phyloP scores from a whole-genome alignment of 2,888 invertebrate genomes.

The Lamellibrachia satsuma region DNA sequence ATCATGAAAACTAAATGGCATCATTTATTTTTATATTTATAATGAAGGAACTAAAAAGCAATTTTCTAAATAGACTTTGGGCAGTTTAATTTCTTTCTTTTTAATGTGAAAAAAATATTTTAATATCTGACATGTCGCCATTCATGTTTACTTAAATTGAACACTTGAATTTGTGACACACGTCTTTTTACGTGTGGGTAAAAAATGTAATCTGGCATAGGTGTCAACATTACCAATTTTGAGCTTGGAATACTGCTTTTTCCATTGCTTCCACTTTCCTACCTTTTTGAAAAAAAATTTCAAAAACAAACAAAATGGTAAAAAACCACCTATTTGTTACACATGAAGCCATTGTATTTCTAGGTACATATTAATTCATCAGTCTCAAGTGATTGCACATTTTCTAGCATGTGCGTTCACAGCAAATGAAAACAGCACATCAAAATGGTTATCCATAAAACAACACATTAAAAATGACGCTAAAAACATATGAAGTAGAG shows the following conservation, averaged over 20 bases:
- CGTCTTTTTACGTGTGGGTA: background rate
- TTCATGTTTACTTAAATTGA: background rate
- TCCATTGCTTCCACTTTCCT: too few relatives aligned
- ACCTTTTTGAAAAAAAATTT: too few relatives aligned
- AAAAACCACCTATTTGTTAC: too few relatives aligned
- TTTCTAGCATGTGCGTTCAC: too few relatives aligned
- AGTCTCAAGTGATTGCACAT: too few relatives aligned
- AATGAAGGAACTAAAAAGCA: background rate
- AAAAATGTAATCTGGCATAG: background rate
- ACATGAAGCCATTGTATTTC: too few relatives aligned
- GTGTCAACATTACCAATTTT: background rate
- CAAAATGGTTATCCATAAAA: too few relatives aligned
- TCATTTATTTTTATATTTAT: background rate
- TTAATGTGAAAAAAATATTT: background rate
- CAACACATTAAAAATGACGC: too few relatives aligned
- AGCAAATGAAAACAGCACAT: too few relatives aligned
- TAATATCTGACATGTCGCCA: background rate
- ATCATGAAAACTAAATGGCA: background rate
- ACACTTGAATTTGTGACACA: background rate
- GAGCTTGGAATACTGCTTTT: background rate
- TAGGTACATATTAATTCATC: too few relatives aligned
- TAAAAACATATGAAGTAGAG: too few relatives aligned
- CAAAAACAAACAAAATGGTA: too few relatives aligned
- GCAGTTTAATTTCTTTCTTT: background rate
- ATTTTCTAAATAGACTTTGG: background rate